Evolutionary conservation across 1,140 invertebrate genomes (phyloP), one percentile per base, ranked within the genome.

Genomic region (Tachypleus tridentatus): DNA sequence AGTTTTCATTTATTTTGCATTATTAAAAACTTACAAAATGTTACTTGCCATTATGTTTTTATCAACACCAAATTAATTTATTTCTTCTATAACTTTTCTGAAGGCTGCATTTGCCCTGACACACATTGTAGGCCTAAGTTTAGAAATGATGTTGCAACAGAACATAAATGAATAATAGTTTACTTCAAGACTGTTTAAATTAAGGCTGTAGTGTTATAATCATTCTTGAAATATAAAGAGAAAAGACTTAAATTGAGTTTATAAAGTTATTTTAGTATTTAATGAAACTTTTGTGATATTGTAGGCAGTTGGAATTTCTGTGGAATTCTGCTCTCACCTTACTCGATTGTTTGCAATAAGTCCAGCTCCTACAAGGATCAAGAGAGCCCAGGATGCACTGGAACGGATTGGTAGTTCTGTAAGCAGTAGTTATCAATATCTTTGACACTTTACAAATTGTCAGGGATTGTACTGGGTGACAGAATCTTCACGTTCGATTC

Each of bases 291-390:
- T 29, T 29, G 0, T 64, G 3, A 47, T 61, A 59, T 60, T 58
- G 29, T 71, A 82, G 81, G 76, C 80, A 65, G 75, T 83, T 62
- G 82, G 82, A 58, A 83, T 84, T 66, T 80, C 81, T 0, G 82
- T 84, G 5, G 82, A 83, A 71, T 83, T 84, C 70, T 81, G 80
- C 70, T 80, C 82, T 48, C 82, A 84, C 69, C 78, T 82, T 51
- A 77, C 77, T 0, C 70, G 81, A 65, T 76, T 77, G 5, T 83
- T 81, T 74, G 76, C 78, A n/a, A 66, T 82, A 7, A 79, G 76
- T 69, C 70, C 73, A 7, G 69, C 73, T 61, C 71, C 72, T 29
- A 77, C 76, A 5, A 68, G 76, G 61, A 70, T 81, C 7, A 67
- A 76, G 48, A 61, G 82, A 63, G 80, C 82, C 5, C 74, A 77